Evolutionary conservation across 2,888 invertebrate genomes (phyloP).

Genomic region (Aplocera efformata): DNA sequence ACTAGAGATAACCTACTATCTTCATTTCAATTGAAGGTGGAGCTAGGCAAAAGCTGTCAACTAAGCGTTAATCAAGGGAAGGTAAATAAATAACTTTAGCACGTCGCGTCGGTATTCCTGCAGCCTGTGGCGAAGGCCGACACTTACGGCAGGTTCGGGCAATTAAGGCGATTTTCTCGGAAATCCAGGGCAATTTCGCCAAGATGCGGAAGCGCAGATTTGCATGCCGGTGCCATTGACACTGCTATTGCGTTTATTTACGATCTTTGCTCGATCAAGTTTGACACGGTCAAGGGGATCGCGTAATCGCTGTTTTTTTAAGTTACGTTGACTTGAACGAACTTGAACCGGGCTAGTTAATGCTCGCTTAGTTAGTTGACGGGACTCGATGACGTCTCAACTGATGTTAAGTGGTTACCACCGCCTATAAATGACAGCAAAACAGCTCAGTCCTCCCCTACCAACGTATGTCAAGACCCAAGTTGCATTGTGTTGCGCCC

Average conservation of each 20-base stretch:
- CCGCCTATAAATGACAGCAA: too few species aligned
- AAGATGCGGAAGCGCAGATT: conserved; percentile 47
- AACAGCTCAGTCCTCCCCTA: too few species aligned
- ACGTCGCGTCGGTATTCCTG: conserved; percentile 13
- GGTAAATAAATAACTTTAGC: conserved; percentile 16
- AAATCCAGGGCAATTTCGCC: conserved; percentile 60
- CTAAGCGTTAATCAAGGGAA: conserved; percentile 15
- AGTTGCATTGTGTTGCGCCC: too few species aligned
- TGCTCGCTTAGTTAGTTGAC: too few species aligned
- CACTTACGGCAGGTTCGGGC: conserved; percentile 45
- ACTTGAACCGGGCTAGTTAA: too few species aligned
- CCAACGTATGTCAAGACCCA: too few species aligned
- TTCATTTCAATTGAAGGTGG: not conserved
- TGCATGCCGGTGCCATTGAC: conserved; percentile 35
- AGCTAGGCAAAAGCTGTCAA: conserved; percentile 9
- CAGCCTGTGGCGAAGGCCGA: conserved; percentile 15
- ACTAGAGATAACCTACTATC: not conserved
- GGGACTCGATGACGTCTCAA: too few species aligned
- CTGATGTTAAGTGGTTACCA: too few species aligned
- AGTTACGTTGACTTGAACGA: not conserved
- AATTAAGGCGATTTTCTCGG: conserved; percentile 59
- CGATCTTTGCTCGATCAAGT: conserved; percentile 23
- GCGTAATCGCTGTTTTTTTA: conserved; percentile 19
- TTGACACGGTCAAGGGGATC: conserved; percentile 12
- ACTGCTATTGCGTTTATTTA: conserved; percentile 37